Percentiles rank a stretch among this genome's conserved stretches.
Evolutionary conservation across 2,113 vertebrate genomes (phyloP).

Genomic region (Actinemys pallida): DNA sequence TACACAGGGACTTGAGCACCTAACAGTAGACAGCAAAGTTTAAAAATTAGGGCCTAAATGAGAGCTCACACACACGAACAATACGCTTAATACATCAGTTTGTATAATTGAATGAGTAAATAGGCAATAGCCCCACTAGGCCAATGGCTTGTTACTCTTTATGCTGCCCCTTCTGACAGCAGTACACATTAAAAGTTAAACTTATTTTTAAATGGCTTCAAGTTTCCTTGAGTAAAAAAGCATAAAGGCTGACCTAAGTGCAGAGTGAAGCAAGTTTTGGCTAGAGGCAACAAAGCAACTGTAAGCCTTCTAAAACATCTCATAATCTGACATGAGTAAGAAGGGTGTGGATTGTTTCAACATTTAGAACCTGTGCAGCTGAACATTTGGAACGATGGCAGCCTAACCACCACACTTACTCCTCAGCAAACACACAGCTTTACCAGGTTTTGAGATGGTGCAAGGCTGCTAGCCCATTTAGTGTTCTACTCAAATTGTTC

Average conservation of each 20-base stretch:
- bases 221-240: conserved; percentile 35
- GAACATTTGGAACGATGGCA: conserved; percentile 26
- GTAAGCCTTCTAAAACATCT: conserved; percentile 64
- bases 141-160: not conserved
- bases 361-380: conserved; percentile 50
- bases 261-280: conserved; percentile 57
- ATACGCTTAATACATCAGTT: not conserved
- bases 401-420: conserved; percentile 54
- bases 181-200: not conserved
- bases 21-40: not conserved
- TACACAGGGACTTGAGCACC: not conserved
- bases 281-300: conserved; percentile 56
- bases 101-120: not conserved
- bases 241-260: conserved; percentile 30
- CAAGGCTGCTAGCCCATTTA: conserved; percentile 5
- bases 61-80: not conserved
- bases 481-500: conserved; percentile 36
- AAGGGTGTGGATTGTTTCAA: conserved; percentile 72
- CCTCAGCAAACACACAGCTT: conserved; percentile 24
- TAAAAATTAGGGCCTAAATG: not conserved
- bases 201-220: conserved; percentile 27
- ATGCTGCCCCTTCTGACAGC: not conserved
- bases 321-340: conserved; percentile 18
- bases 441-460: conserved; percentile 18
- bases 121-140: not conserved